phyloP scores from a whole-genome alignment of 2,888 invertebrate species.

The Mayetiola destructor region DNA sequence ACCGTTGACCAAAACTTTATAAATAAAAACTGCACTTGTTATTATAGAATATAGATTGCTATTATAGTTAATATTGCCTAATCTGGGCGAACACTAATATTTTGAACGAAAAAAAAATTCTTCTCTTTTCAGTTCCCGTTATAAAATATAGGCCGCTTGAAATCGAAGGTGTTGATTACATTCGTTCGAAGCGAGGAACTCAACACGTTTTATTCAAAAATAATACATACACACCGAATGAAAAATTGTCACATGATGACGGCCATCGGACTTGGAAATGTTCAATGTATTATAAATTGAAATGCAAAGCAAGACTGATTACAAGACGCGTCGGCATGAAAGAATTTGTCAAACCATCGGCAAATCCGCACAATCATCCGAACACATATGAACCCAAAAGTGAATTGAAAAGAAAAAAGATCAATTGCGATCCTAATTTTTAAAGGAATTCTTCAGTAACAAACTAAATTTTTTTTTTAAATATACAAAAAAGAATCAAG shows the following conservation, averaged over 20 bases:
- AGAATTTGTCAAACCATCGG: background rate
- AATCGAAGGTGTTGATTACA: conserved; percentile 13
- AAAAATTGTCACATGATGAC: conserved; percentile 26
- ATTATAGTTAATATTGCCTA: too few relatives aligned
- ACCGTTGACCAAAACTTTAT: too few relatives aligned
- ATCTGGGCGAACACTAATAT: too few relatives aligned
- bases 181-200: conserved; percentile 20
- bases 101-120: too few relatives aligned
- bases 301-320: conserved; percentile 22
- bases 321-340: conserved; percentile 14
- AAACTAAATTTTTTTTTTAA: background rate
- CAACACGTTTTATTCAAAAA: conserved; percentile 25
- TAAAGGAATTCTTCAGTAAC: background rate
- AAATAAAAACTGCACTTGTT: too few relatives aligned
- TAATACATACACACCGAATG: conserved; percentile 34
- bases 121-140: background rate
- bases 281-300: conserved; percentile 33
- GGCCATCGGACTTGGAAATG: conserved; percentile 33
- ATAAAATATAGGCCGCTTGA: background rate
- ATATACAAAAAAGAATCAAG: too few relatives aligned
- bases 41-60: too few relatives aligned
- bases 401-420: background rate
- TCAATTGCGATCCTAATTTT: too few relatives aligned
- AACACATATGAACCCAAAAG: too few relatives aligned
- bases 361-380: conserved; percentile 3